These are phyloP conservation scores for Elmis aenea DNA, from an alignment of 2,888 invertebrate genomes.

Conservation along the genomic window DNA sequence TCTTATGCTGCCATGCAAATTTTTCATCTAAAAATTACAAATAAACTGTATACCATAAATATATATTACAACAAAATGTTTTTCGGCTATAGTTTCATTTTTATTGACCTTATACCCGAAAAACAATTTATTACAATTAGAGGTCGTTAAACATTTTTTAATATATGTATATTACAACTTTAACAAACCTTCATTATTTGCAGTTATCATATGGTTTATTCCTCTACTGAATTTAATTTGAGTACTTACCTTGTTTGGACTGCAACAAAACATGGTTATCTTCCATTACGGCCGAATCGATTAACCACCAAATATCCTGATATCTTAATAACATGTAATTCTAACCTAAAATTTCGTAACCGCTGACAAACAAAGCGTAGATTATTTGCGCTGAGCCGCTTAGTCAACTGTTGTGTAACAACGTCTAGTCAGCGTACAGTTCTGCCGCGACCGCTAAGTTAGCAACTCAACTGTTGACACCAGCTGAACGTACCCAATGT, in stretches of 20 bases:
- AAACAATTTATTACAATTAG: too few species aligned
- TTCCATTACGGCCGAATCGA: constrained; percentile 3
- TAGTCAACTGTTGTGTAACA: neutral
- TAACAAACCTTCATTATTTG: constrained; percentile 4
- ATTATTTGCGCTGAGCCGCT: neutral
- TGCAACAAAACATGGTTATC: neutral
- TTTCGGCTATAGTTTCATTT: too few species aligned
- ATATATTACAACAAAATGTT: too few species aligned
- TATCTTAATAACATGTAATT: neutral
- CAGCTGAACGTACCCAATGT: too few species aligned
- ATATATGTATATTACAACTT: too few species aligned
- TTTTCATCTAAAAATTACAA: constrained; percentile 2
- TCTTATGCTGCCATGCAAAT: constrained; percentile 5
- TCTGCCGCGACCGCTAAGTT: constrained; percentile 1
- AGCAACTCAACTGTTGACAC: too few species aligned
- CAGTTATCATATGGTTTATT: neutral
- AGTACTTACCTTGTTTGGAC: constrained; percentile 1
- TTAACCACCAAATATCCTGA: constrained; percentile 1
- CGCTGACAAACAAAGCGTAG: constrained; percentile 2
- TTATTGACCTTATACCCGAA: too few species aligned
- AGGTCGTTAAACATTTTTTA: too few species aligned
- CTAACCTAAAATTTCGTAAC: constrained; percentile 2
- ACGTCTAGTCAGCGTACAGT: constrained; percentile 1
- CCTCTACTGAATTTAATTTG: neutral
- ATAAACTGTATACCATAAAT: neutral